phyloP scores from a whole-genome alignment of 2,888 invertebrate species.

The Macroteleia sp. region DNA sequence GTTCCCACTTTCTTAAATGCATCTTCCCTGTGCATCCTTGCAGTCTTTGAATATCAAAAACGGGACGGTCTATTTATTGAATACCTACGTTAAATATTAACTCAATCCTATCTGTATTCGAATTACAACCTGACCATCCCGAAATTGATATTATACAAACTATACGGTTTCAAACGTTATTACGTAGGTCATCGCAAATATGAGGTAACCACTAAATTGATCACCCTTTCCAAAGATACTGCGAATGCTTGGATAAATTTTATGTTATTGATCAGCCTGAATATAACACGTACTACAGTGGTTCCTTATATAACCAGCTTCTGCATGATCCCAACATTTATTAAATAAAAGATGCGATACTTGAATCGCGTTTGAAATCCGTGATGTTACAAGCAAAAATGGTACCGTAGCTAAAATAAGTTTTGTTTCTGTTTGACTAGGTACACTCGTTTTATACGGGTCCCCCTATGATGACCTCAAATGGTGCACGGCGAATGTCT shows the following conservation, averaged over 20 bases:
- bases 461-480: slow-evolving; percentile 83
- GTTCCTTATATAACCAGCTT: slow-evolving; percentile 31
- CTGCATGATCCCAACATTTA: slow-evolving; percentile 40
- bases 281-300: too few species aligned
- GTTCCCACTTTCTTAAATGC: slow-evolving; percentile 44
- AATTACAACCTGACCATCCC: slow-evolving; percentile 4
- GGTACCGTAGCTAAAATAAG: too few species aligned
- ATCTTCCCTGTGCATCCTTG: slow-evolving; percentile 31
- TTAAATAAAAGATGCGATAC: slow-evolving; percentile 19
- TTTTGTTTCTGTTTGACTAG: slow-evolving; percentile 71
- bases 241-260: background rate
- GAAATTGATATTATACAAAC: slow-evolving; percentile 20
- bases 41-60: slow-evolving; percentile 29
- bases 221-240: background rate
- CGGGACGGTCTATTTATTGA: slow-evolving; percentile 16
- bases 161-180: slow-evolving; percentile 40
- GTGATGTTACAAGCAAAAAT: too few species aligned
- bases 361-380: slow-evolving; percentile 35
- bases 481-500: slow-evolving; percentile 87
- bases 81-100: slow-evolving; percentile 8
- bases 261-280: background rate
- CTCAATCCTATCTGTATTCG: background rate
- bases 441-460: slow-evolving; percentile 94
- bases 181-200: slow-evolving; percentile 17
- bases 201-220: slow-evolving; percentile 25